These are phyloP conservation scores for Diloba caeruleocephala DNA, from an alignment of 2,888 invertebrate species.

Conservation along the genomic window DNA sequence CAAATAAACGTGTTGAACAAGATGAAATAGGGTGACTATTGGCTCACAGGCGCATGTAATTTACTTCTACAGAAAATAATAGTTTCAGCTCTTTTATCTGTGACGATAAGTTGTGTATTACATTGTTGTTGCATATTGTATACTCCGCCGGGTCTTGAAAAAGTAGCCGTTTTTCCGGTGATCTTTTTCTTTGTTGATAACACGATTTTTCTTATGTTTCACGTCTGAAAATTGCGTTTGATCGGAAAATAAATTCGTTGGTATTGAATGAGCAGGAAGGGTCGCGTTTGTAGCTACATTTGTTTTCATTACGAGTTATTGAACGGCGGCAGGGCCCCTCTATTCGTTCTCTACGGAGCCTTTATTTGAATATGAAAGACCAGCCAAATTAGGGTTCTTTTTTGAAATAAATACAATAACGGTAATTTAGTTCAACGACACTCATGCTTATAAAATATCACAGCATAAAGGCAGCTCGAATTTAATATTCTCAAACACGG, in stretches of 20 bases:
- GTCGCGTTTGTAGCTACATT: conserved; percentile 76
- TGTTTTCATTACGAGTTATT: conserved; percentile 82
- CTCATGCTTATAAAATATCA: conserved; percentile 16
- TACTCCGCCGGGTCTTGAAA: conserved; percentile 3
- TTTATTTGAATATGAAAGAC: conserved; percentile 72
- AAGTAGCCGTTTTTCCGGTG: conserved; percentile 27
- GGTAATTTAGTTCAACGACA: conserved; percentile 26
- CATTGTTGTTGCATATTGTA: conserved; percentile 22
- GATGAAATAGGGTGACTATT: conserved; percentile 1
- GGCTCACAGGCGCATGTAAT: too few relatives aligned
- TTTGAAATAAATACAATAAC: conserved; percentile 36
- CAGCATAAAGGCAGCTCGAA: conserved; percentile 3
- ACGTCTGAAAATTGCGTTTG: conserved; percentile 70
- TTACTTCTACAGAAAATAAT: too few relatives aligned
- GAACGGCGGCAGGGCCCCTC: conserved; percentile 66
- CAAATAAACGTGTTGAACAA: conserved; percentile 25
- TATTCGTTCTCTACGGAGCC: conserved; percentile 63
- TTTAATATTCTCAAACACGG: conserved; percentile 32
- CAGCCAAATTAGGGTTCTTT: conserved; percentile 43
- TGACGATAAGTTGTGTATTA: conserved; percentile 7
- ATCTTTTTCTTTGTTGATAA: conserved; percentile 47
- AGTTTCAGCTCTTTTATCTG: too few relatives aligned
- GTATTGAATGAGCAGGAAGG: conserved; percentile 74
- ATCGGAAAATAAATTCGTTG: conserved; percentile 68
- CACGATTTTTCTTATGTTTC: conserved; percentile 54